Conservation (phyloP, 2,113 vertebrate species). For the Mus spicilegus region DNA sequence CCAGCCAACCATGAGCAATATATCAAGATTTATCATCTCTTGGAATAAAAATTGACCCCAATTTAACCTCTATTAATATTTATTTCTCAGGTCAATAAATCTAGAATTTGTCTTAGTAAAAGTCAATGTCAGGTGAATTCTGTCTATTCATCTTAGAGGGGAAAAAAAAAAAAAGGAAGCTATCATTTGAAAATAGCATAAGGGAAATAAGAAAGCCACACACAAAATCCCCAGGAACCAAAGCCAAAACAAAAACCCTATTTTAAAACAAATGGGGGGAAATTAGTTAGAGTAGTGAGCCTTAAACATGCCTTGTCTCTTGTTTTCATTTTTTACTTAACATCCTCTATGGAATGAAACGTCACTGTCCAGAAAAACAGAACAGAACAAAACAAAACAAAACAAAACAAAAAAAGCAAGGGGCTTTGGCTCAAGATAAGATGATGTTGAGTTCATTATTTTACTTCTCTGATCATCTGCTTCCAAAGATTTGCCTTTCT, state of each 20-base stretch:
- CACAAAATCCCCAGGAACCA: neutral
- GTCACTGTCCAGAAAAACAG: no score
- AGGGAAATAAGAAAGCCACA: conserved; percentile 19
- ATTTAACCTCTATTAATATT: conserved; percentile 84
- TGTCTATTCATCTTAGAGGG: conserved; percentile 16
- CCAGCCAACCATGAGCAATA: conserved; percentile 38
- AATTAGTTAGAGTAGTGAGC: neutral
- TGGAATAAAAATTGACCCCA: conserved; percentile 78
- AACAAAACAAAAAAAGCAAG: accelerated
- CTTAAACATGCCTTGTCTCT: no score
- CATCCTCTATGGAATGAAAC: no score
- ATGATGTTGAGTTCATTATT: neutral
- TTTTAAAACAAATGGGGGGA: conserved; percentile 27
- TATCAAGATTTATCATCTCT: conserved; percentile 81
- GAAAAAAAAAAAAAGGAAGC: neutral
- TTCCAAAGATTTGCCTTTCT: neutral
- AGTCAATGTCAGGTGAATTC: conserved; percentile 74
- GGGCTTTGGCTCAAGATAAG: accelerated
- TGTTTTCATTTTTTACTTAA: neutral
- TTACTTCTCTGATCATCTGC: neutral
- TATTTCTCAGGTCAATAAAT: conserved; percentile 81
- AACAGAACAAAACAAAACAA: no score
- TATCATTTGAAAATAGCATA: conserved; percentile 38
- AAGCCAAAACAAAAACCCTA: neutral
- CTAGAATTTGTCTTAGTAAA: conserved; percentile 75